A percentile compares a stretch with the other conserved stretches of the same genome.
phyloP scores from a whole-genome alignment of 2,888 invertebrate genomes.

The Formica aserva region DNA sequence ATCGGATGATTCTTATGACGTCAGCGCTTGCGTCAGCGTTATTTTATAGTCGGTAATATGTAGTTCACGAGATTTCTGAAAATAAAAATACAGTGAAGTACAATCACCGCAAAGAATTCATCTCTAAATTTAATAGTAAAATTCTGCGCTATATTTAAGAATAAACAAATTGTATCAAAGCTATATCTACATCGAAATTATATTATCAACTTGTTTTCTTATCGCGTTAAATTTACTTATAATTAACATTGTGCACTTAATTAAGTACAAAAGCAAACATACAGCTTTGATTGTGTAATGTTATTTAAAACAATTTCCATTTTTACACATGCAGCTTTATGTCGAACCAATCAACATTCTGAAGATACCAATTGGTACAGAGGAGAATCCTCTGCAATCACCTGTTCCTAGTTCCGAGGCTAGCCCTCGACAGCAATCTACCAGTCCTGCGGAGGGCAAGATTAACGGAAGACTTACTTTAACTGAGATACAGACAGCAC shows the following conservation, averaged over 20 bases:
- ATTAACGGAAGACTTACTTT: conserved; percentile 81
- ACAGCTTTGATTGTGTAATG: not conserved
- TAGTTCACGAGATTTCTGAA: not conserved
- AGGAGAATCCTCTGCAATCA: conserved; percentile 72
- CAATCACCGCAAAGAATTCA: not conserved
- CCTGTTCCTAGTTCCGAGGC: conserved; percentile 62
- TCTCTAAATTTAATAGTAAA: not conserved
- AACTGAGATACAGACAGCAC: conserved; percentile 73
- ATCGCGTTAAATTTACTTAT: not conserved
- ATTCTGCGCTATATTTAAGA: not conserved
- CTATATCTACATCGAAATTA: no score
- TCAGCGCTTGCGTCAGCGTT: not conserved
- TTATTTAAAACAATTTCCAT: conserved; percentile 27
- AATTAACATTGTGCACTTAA: not conserved
- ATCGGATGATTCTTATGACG: not conserved
- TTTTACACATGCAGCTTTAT: conserved; percentile 79
- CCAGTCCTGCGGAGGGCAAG: conserved; percentile 77
- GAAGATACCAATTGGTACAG: conserved; percentile 73
- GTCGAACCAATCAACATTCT: conserved; percentile 83
- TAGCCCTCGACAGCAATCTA: conserved; percentile 61
- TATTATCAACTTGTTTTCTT: not conserved
- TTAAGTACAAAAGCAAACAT: not conserved
- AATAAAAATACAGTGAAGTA: conserved; percentile 1
- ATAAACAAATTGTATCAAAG: not conserved
- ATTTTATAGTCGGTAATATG: not conserved